Evolutionary conservation across 1,140 invertebrate genomes (phyloP).

Genomic region (Hormaphis cornu): DNA sequence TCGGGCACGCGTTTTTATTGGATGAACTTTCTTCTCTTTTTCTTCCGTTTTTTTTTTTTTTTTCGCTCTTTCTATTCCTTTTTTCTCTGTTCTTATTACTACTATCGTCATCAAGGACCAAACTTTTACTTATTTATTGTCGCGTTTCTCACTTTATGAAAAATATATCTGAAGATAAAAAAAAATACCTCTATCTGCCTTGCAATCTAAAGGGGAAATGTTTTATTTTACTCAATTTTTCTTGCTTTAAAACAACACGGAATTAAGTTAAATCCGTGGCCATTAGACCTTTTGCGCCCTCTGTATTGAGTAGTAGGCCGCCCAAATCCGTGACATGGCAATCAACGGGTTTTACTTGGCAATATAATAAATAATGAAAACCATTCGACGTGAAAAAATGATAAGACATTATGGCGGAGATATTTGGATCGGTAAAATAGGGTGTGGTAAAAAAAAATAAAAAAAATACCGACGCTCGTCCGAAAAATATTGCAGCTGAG

Average conservation of each 20-base stretch:
- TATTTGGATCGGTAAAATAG: conserved; percentile 26
- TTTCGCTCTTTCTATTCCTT: conserved; percentile 24
- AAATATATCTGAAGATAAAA: conserved; percentile 30
- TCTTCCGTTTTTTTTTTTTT: conserved; percentile 26
- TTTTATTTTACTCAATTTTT: conserved; percentile 30
- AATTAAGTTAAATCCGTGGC: conserved; percentile 32
- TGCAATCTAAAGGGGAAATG: conserved; percentile 31
- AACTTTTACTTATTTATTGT: conserved; percentile 33
- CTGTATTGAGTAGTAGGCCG: conserved; percentile 31
- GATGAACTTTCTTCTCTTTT: conserved; percentile 27
- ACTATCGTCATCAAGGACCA: conserved; percentile 32
- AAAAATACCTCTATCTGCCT: conserved; percentile 30
- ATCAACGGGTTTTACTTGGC: conserved; percentile 31
- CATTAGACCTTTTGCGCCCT: conserved; percentile 31
- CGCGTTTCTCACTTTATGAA: conserved; percentile 32
- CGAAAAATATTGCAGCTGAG: background rate
- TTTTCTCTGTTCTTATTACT: conserved; percentile 31
- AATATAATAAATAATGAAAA: conserved; percentile 33
- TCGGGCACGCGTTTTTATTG: conserved; percentile 31
- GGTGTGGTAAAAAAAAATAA: conserved; percentile 4
- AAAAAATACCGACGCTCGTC: background rate
- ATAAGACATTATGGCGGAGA: conserved; percentile 19
- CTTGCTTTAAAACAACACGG: conserved; percentile 32
- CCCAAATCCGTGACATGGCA: conserved; percentile 30
- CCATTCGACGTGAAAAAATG: conserved; percentile 29